Base-by-base conservation (phyloP, 2,797 vertebrate species). In the Choloepus didactylus region DNA sequence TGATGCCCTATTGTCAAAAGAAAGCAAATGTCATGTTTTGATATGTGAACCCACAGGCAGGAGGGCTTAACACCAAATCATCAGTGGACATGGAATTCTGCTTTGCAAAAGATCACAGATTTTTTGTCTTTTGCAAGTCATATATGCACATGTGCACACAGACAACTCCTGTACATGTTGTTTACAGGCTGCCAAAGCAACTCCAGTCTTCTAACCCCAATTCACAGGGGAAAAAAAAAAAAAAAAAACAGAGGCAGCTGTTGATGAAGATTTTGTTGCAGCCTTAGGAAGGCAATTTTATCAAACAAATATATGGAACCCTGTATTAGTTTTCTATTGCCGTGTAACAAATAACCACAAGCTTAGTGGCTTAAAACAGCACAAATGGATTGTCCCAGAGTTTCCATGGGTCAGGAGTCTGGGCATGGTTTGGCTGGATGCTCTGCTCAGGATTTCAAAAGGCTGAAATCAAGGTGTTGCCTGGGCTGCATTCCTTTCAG, bases 11-110 rank as follows among this genome's bases (percentile, higher is more conserved):
- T 82, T 91, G 23, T 73, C 72, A 95, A 87, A 76, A 56, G 75
- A 96, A 96, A 82, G 83, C 89, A 93, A 73, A 90, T 66, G 56
- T 87, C 81, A 91, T 59, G 76, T 54, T 93, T 38, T 84, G 46
- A 35, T 21, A 7, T 7, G 12, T 66, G 44, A 93, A 69, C 64
- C 77, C 35, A 77, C 44, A 15, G 76, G 29, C 25, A 72, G 49
- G 6, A 73, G 84, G 38, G 21, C 73, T 75, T 72, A 38, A 27
- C 9, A 2, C 59, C 49, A 35, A 7, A 62, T 81, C 38, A 31
- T 46, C 19, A 67, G 49, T 46, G 29, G 23, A 31, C 41, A 3
- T 8, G 19, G 64, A 75, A 80, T 75, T 91, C 91, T 29, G 31
- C 60, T 49, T 31, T 87, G 25, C 31, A 41, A 76, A 85, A 89